phyloP scores from a whole-genome alignment of 2,797 vertebrate species.

The Eulemur coronatus region DNA sequence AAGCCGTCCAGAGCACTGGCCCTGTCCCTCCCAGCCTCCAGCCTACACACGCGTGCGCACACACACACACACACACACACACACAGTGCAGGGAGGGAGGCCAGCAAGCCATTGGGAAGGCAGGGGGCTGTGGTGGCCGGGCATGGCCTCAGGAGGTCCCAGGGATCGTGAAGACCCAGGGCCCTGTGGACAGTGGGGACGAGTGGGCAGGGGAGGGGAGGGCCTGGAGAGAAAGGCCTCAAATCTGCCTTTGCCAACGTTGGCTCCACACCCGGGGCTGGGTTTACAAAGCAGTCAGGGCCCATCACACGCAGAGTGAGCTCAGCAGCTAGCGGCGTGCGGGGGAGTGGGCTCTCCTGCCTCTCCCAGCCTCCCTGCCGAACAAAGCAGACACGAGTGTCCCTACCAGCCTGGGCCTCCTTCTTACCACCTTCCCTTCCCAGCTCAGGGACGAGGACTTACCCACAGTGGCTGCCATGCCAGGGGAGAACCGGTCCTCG shows the following conservation, averaged over 20 bases:
- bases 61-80: too few relatives aligned
- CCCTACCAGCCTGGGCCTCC: not conserved
- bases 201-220: not conserved
- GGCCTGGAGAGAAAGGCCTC: not conserved
- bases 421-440: not conserved
- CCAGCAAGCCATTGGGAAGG: too few relatives aligned
- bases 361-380: not conserved
- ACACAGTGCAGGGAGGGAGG: not conserved
- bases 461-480: conserved; percentile 94
- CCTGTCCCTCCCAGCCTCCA: not conserved
- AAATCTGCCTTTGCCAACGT: not conserved
- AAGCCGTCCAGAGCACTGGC: not conserved
- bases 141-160: not conserved
- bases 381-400: fast-evolving
- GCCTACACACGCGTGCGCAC: not conserved
- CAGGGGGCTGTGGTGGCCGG: not conserved
- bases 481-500: conserved; percentile 88
- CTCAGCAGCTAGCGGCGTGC: not conserved
- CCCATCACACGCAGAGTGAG: not conserved
- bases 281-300: not conserved
- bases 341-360: not conserved
- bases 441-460: conserved; percentile 49
- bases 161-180: not conserved
- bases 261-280: not conserved
- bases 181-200: not conserved